Percentiles rank a stretch among this genome's conserved stretches.
Evolutionary conservation across 2,888 invertebrate species (phyloP).

Genomic region (Venusia cambrica): DNA sequence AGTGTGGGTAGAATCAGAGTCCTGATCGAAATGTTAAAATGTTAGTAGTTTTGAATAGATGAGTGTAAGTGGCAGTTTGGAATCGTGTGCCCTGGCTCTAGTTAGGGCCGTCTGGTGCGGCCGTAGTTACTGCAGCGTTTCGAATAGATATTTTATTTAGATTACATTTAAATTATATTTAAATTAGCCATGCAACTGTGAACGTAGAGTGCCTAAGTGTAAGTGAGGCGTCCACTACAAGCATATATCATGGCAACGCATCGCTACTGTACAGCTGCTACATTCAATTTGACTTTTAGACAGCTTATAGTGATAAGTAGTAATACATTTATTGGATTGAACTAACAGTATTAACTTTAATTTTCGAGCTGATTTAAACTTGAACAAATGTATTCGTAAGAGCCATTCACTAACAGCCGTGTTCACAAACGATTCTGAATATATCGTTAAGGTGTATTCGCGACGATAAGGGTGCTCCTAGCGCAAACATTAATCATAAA

Average conservation of each 20-base stretch:
- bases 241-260: slow-evolving; percentile 2
- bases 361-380: slow-evolving; percentile 5
- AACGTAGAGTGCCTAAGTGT: slow-evolving; percentile 13
- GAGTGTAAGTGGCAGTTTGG: too few species aligned
- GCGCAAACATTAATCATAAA: slow-evolving; percentile 12
- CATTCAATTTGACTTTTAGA: slow-evolving; percentile 15
- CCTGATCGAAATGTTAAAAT: too few species aligned
- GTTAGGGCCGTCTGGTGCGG: slow-evolving; percentile 6
- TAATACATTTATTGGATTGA: slow-evolving; percentile 10
- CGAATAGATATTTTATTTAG: slow-evolving; percentile 34
- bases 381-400: too few species aligned
- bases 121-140: slow-evolving; percentile 30
- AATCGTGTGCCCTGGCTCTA: slow-evolving; percentile 3
- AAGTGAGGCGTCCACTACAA: background rate
- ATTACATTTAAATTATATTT: slow-evolving; percentile 28
- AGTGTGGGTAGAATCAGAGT: too few species aligned
- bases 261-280: slow-evolving; percentile 4
- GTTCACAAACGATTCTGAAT: slow-evolving; percentile 1
- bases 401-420: slow-evolving; percentile 5
- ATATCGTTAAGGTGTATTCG: too few species aligned
- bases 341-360: slow-evolving; percentile 20
- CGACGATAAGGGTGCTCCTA: too few species aligned
- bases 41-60: too few species aligned
- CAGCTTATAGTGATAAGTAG: slow-evolving; percentile 24
- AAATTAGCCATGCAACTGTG: slow-evolving; percentile 42